Percentiles rank a stretch among this genome's conserved stretches.
These are phyloP conservation scores for Lophura nycthemera DNA, from an alignment of 2,113 vertebrate genomes.

Conservation along the genomic window DNA sequence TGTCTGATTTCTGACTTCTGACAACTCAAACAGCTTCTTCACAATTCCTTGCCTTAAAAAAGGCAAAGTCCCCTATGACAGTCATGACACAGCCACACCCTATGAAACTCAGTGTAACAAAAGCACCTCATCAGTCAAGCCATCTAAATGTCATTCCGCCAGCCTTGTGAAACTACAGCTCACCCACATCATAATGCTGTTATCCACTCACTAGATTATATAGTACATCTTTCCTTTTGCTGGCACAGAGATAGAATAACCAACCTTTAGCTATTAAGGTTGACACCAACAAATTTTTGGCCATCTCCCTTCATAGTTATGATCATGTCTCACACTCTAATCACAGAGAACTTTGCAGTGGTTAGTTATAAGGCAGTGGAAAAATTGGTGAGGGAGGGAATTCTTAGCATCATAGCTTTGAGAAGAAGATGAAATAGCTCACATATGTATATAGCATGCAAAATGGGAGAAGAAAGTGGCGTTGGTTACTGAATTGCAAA, in stretches of 20 bases:
- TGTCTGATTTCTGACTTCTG: slow-evolving; percentile 13
- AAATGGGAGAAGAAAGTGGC: background rate
- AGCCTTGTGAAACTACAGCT: background rate
- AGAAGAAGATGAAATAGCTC: background rate
- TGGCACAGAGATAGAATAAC: background rate
- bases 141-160: background rate
- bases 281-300: background rate
- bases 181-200: background rate
- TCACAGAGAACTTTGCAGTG: slow-evolving; percentile 2
- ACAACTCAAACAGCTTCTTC: background rate
- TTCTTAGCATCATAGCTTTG: background rate
- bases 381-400: background rate
- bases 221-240: background rate
- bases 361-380: background rate
- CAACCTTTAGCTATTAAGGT: background rate
- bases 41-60: background rate
- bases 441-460: background rate
- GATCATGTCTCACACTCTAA: background rate
- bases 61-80: background rate
- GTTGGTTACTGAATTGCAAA: background rate
- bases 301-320: background rate
- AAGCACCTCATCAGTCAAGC: background rate
- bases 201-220: background rate
- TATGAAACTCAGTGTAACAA: background rate
- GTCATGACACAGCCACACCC: background rate